These are phyloP conservation scores for Ctenoplectra terminalis DNA, from an alignment of 1,140 invertebrate species.

Conservation along the genomic window DNA sequence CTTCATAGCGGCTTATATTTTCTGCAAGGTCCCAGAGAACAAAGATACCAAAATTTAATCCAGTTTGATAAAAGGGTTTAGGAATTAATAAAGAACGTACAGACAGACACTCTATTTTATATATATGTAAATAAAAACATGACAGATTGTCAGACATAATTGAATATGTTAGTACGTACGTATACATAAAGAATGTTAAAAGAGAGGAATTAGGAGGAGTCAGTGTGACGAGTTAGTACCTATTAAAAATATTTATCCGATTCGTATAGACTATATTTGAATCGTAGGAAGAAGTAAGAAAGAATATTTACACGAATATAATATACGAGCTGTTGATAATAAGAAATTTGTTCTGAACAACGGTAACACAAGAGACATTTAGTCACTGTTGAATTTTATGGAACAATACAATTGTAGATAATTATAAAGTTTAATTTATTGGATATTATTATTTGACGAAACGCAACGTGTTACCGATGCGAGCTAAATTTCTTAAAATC, in stretches of 20 bases:
- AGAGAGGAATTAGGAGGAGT: slow-evolving; percentile 2
- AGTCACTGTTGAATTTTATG: neutral
- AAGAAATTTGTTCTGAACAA: slow-evolving; percentile 22
- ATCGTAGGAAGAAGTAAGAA: slow-evolving; percentile 6
- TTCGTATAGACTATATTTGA: slow-evolving; percentile 25
- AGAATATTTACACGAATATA: slow-evolving; percentile 21
- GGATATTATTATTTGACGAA: neutral
- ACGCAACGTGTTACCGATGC: neutral
- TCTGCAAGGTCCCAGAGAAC: too few species aligned
- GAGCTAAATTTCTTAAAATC: slow-evolving; percentile 42
- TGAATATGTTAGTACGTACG: slow-evolving; percentile 14
- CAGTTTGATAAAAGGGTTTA: too few species aligned
- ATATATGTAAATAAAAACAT: slow-evolving; percentile 32
- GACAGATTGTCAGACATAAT: neutral
- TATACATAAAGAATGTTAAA: neutral
- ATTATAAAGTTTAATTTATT: slow-evolving; percentile 30
- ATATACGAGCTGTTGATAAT: neutral
- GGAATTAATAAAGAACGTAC: too few species aligned
- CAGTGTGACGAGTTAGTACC: slow-evolving; percentile 4
- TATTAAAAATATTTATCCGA: slow-evolving; percentile 33
- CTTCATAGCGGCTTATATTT: too few species aligned
- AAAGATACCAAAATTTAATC: too few species aligned
- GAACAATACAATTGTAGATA: slow-evolving; percentile 24
- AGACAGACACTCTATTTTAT: too few species aligned
- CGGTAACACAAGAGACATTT: slow-evolving; percentile 7